Percentiles rank a stretch among this genome's conserved stretches.
These are phyloP conservation scores for Campylomormyrus tamandua DNA, from an alignment of 2,113 vertebrate genomes.

Conservation along the genomic window DNA sequence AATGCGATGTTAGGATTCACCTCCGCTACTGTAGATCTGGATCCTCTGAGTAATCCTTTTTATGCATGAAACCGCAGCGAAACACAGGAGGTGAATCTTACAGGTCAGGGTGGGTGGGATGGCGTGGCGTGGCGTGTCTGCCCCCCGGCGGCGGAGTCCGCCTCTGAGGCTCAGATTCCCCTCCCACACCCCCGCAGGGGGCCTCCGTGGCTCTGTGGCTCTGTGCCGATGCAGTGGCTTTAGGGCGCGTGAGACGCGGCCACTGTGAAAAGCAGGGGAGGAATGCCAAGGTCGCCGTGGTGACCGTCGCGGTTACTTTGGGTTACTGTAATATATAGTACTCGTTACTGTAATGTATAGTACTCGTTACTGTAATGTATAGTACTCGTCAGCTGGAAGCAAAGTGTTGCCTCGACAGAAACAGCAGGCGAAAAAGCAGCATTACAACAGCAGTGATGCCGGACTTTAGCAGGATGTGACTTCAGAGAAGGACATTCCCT, in stretches of 20 bases:
- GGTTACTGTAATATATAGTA: neutral
- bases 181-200: neutral
- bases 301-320: neutral
- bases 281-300: neutral
- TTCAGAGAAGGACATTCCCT: neutral
- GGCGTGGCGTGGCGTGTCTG: neutral
- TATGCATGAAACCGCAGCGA: neutral
- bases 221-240: neutral
- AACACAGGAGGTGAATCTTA: neutral
- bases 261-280: neutral
- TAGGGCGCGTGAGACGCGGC: neutral
- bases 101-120: slow-evolving; percentile 9
- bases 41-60: neutral
- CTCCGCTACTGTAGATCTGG: neutral
- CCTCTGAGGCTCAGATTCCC: slow-evolving; percentile 21
- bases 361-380: neutral
- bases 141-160: neutral
- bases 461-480: neutral
- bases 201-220: slow-evolving; percentile 19
- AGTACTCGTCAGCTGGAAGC: neutral
- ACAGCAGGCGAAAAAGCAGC: neutral
- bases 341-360: too few relatives aligned
- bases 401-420: neutral
- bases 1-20: neutral
- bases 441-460: neutral